phyloP scores from a whole-genome alignment of 2,888 invertebrate genomes.

The Antheraea yamamai region DNA sequence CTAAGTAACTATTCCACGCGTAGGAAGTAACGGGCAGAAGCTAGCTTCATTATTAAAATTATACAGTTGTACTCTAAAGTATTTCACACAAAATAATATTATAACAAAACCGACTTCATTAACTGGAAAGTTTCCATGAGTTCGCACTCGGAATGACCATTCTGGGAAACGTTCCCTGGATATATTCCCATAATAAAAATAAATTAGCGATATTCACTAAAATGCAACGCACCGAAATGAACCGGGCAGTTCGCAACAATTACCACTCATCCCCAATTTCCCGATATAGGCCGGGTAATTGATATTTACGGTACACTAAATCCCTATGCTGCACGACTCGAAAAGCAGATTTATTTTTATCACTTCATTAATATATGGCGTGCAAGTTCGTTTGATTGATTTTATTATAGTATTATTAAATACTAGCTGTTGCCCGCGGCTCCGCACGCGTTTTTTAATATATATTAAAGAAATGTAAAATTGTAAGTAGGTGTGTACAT shows the following conservation, averaged over 20 bases:
- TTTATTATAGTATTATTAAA: conserved; percentile 16
- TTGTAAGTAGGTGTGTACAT: too few relatives aligned
- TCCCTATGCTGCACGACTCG: conserved; percentile 46
- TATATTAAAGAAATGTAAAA: too few relatives aligned
- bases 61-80: neutral
- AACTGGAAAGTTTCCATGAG: conserved; percentile 55
- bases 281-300: conserved; percentile 68
- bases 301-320: conserved; percentile 76
- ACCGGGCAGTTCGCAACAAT: conserved; percentile 51
- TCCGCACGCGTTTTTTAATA: too few relatives aligned
- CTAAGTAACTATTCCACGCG: too few relatives aligned
- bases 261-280: conserved; percentile 63
- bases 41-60: too few relatives aligned
- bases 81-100: neutral
- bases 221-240: conserved; percentile 50
- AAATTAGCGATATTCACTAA: conserved; percentile 71
- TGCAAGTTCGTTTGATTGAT: conserved; percentile 15
- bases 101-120: conserved; percentile 31
- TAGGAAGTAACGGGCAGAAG: too few relatives aligned
- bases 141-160: conserved; percentile 48
- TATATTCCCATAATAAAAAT: conserved; percentile 67
- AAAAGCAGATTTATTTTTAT: conserved; percentile 54
- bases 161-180: conserved; percentile 52
- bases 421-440: too few relatives aligned
- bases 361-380: conserved; percentile 50